Base-by-base conservation (phyloP, 1,140 invertebrate species). In the Panagrolaimus sp. region DNA sequence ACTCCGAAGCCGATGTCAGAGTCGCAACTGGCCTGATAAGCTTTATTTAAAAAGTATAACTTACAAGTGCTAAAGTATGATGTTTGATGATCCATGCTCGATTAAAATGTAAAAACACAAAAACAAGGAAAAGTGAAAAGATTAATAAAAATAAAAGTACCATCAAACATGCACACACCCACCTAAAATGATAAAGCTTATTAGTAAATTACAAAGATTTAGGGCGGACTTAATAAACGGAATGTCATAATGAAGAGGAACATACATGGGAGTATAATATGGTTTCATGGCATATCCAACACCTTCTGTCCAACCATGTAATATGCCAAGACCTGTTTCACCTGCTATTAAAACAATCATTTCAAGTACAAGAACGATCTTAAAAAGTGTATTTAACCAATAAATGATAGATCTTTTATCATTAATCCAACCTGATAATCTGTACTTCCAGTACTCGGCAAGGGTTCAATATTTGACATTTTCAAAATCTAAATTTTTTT, bases 311-410 rank as follows among this genome's bases (percentile, higher is more conserved):
- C 72, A 74, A 0, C 72, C 72, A 23, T 74, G 72, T 1, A 74
- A n/a, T 57, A 74, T 75, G 9, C 74, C 67, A 27, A 74, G 65
- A n/a, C 72, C 72, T 20, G 72, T 74, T 51, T 74, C 72, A 11
- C 72, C 72, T 9, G 73, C 67, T 23, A 74, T 75, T n/a, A 74
- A 53, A 23, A 76, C 42, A 27, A 74, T 63, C 73, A 74, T 76
- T 65, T 74, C 72, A n/a, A 42, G 16, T n/a, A 44, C 25, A 14
- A 73, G 43, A 16, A 67, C 63, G 16, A 67, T 44, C 53, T 68
- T 38, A 7, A 25, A 48, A 67, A 74, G n/a, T n/a, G n/a, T n/a
- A n/a, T 8, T 45, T n/a, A 23, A 8, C 70, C 38, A 42, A 16
- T 51, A 20, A 31, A 31, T 5, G 1, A 38, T 45, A 44, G 8